These are phyloP conservation scores for Trochalopteron elliotii DNA, from an alignment of 2,113 vertebrate genomes.

Conservation along the genomic window DNA sequence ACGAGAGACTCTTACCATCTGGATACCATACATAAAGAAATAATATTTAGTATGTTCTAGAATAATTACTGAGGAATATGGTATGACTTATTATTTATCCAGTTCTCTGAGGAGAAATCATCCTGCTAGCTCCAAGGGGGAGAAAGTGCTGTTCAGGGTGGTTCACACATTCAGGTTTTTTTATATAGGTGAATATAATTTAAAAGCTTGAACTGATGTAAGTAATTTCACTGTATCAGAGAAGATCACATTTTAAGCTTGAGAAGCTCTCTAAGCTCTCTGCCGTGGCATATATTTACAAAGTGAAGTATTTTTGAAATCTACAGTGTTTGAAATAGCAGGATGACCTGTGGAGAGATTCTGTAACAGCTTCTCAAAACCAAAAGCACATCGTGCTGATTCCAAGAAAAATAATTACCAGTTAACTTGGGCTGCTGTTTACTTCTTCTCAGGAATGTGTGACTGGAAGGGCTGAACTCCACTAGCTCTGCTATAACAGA, in stretches of 20 bases:
- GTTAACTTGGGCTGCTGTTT: neutral
- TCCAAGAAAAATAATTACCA: neutral
- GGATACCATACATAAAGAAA: neutral
- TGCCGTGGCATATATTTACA: neutral
- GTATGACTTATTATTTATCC: neutral
- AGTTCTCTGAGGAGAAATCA: neutral
- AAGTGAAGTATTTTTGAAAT: neutral
- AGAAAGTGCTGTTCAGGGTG: neutral
- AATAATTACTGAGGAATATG: neutral
- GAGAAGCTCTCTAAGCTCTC: neutral
- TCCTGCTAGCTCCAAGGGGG: neutral
- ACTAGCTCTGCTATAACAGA: neutral
- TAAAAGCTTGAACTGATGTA: neutral
- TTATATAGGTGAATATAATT: neutral
- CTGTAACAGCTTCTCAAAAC: neutral
- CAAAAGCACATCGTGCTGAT: neutral
- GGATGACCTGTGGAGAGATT: neutral
- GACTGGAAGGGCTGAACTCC: neutral
- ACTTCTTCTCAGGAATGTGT: neutral
- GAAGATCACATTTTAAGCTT: neutral
- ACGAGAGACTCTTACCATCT: constrained; percentile 4
- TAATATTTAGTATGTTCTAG: neutral
- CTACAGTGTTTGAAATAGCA: neutral
- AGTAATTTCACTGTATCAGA: neutral
- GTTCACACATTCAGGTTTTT: neutral